Conservation (phyloP, 2,113 vertebrate genomes). For the Brachirus orientalis region DNA sequence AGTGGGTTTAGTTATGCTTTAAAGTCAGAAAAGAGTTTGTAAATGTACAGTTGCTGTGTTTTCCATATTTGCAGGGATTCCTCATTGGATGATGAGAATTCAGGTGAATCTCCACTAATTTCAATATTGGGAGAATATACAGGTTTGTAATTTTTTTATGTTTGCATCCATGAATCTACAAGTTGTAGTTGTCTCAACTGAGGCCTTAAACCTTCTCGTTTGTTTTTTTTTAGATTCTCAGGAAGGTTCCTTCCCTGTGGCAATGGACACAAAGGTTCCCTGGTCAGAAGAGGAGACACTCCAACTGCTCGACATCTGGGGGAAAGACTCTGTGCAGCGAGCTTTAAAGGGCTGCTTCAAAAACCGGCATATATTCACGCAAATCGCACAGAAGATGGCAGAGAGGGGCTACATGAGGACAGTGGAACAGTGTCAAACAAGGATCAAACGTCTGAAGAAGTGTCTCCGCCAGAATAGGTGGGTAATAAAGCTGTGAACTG, state of each 20-base stretch:
- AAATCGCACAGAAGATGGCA: slow-evolving; percentile 76
- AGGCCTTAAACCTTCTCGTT: not conserved
- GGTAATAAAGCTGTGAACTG: too few species aligned
- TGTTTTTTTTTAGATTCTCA: slow-evolving; percentile 55
- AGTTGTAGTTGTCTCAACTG: not conserved
- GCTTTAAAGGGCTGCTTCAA: slow-evolving; percentile 78
- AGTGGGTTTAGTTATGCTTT: too few species aligned
- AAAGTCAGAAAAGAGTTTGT: too few species aligned
- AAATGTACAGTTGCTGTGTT: not conserved
- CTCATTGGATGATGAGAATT: slow-evolving; percentile 62
- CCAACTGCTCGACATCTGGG: slow-evolving; percentile 79
- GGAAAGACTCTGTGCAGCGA: slow-evolving; percentile 72
- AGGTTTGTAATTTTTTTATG: slow-evolving; percentile 59
- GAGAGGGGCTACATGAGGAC: slow-evolving; percentile 76
- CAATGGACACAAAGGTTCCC: slow-evolving; percentile 69
- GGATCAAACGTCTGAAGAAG: slow-evolving; percentile 80
- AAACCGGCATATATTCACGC: slow-evolving; percentile 78
- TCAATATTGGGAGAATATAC: slow-evolving; percentile 81
- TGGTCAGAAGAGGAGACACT: slow-evolving; percentile 81
- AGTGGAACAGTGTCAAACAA: slow-evolving; percentile 78
- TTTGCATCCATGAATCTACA: not conserved
- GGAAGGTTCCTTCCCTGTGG: slow-evolving; percentile 52
- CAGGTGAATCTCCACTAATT: slow-evolving; percentile 76
- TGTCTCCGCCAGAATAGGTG: slow-evolving; percentile 71
- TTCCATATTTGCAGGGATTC: slow-evolving; percentile 60